These are phyloP conservation scores for Prochilodus magdalenae DNA, from an alignment of 2,113 vertebrate species.

Conservation along the genomic window DNA sequence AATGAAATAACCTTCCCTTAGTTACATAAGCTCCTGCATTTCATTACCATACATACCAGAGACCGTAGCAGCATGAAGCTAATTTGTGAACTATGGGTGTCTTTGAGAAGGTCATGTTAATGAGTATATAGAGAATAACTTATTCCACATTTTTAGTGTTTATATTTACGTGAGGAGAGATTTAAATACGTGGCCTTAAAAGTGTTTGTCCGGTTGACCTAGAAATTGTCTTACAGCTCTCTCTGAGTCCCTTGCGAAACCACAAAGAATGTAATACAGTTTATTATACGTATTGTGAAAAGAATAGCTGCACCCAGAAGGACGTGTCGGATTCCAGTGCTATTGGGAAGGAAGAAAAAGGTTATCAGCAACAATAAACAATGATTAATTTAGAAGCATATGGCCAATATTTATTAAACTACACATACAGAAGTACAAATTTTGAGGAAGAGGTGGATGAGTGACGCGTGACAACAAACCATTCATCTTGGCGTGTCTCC, in stretches of 20 bases:
- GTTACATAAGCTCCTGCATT: slow-evolving; percentile 78
- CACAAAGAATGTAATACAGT: not conserved
- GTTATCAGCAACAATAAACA: too few relatives aligned
- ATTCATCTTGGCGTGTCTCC: too few relatives aligned
- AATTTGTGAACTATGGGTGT: slow-evolving; percentile 76
- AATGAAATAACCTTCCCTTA: slow-evolving; percentile 70
- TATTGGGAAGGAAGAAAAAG: too few relatives aligned
- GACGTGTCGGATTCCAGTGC: too few relatives aligned
- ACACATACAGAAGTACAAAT: too few relatives aligned
- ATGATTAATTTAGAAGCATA: too few relatives aligned
- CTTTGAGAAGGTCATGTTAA: slow-evolving; percentile 78
- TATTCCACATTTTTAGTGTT: slow-evolving; percentile 75
- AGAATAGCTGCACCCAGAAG: too few relatives aligned
- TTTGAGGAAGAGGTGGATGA: too few relatives aligned
- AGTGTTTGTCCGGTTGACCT: slow-evolving; percentile 40
- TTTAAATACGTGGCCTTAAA: slow-evolving; percentile 61
- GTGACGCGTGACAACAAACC: too few relatives aligned
- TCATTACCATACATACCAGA: slow-evolving; percentile 67
- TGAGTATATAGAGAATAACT: slow-evolving; percentile 68
- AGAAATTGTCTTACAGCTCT: slow-evolving; percentile 4
- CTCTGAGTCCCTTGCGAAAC: not conserved
- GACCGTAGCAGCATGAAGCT: slow-evolving; percentile 75
- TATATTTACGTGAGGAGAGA: slow-evolving; percentile 69
- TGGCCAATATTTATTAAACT: too few relatives aligned
- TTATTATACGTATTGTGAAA: too few relatives aligned